Evolutionary conservation across 2,113 vertebrate genomes (phyloP).

Genomic region (Cyanoliseus patagonus): DNA sequence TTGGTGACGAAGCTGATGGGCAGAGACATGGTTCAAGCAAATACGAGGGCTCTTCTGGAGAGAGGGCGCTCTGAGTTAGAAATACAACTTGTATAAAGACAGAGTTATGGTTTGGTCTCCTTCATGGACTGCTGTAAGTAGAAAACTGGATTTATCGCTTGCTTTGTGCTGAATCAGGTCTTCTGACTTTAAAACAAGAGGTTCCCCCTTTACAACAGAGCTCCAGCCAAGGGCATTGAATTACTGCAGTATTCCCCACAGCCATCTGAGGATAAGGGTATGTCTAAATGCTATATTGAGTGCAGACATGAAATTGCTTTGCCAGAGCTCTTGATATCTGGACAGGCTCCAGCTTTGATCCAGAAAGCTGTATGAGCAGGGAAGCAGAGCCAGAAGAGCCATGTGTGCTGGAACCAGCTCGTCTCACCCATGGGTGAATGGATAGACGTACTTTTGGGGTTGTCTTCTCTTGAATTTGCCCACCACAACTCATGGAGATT

Average conservation of each 20-base stretch:
- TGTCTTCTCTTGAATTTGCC: not conserved
- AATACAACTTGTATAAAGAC: not conserved
- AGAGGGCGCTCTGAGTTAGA: not conserved
- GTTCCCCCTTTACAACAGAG: not conserved
- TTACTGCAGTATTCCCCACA: not conserved
- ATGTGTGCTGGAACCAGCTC: not conserved
- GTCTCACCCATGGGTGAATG: not conserved
- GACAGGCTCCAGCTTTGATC: not conserved
- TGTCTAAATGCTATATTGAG: not conserved
- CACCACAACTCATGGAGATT: not conserved
- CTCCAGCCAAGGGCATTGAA: not conserved
- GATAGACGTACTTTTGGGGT: rapidly evolving
- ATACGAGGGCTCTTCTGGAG: not conserved
- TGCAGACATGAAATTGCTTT: not conserved
- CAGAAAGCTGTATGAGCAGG: not conserved
- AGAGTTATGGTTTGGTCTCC: not conserved
- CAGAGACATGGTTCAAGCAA: not conserved
- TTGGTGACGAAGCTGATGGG: not conserved
- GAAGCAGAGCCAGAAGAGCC: not conserved
- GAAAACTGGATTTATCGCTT: not conserved
- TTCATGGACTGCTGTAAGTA: not conserved
- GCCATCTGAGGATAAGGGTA: not conserved
- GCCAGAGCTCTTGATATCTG: not conserved
- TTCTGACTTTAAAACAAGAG: not conserved
- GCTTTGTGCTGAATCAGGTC: not conserved